phyloP scores from a whole-genome alignment of 2,113 vertebrate species.

The Nanger granti region DNA sequence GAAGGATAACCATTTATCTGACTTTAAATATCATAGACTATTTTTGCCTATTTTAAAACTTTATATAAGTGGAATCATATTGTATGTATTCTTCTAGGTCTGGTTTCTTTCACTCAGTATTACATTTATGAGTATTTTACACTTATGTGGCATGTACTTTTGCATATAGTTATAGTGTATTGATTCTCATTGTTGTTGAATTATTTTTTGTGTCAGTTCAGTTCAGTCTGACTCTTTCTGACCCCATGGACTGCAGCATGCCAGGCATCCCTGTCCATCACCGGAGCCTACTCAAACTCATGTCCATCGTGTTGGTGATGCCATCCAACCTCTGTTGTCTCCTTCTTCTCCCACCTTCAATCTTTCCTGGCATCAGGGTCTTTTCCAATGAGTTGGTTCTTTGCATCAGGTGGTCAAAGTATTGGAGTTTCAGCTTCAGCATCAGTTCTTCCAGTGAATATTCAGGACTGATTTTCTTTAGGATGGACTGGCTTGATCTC shows the following conservation, averaged over 20 bases:
- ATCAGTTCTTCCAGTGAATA: not conserved
- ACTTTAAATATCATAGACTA: not conserved
- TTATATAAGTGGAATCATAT: not conserved
- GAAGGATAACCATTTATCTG: not conserved
- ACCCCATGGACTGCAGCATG: not conserved
- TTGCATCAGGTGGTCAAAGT: not conserved
- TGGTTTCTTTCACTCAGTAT: constrained; percentile 9
- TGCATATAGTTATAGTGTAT: constrained; percentile 2
- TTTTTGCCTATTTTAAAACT: not conserved
- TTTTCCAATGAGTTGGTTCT: not conserved
- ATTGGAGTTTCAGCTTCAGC: not conserved
- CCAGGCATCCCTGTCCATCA: not conserved
- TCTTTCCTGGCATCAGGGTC: not conserved
- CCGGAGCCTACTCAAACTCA: not conserved
- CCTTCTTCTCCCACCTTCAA: not conserved
- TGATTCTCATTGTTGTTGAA: constrained; percentile 3
- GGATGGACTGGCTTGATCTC: not conserved
- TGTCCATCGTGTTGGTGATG: not conserved
- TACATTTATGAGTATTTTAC: not conserved
- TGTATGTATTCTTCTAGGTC: not conserved
- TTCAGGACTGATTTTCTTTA: not conserved
- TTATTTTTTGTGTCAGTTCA: not conserved
- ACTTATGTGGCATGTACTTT: not conserved
- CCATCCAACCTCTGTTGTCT: not conserved
- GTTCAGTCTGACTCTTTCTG: not conserved